A percentile compares a stretch with the other conserved stretches of the same genome.
phyloP scores from a whole-genome alignment of 1,140 invertebrate species.

The Diorhabda carinulata region DNA sequence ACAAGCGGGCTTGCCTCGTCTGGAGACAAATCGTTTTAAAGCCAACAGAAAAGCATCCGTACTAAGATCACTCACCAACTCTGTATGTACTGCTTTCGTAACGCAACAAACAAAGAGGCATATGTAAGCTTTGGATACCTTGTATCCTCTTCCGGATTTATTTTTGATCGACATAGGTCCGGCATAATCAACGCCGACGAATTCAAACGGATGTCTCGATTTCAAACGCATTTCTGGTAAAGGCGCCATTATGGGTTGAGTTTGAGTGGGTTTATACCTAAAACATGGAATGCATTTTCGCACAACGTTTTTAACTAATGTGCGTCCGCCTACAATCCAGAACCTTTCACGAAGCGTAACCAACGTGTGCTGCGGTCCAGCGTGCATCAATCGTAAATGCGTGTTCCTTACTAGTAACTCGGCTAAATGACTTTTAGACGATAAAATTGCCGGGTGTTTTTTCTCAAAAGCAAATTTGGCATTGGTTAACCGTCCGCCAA shows the following conservation, averaged over 20 bases:
- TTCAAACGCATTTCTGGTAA: too few species aligned
- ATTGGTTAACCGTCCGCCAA: too few species aligned
- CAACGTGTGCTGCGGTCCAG: slow-evolving; percentile 30
- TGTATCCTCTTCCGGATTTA: slow-evolving; percentile 17
- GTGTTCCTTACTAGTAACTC: slow-evolving; percentile 25
- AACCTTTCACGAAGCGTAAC: slow-evolving; percentile 28
- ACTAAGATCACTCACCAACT: slow-evolving; percentile 40
- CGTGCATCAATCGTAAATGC: slow-evolving; percentile 34
- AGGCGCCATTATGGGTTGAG: not conserved
- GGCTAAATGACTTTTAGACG: slow-evolving; percentile 25
- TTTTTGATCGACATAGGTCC: not conserved
- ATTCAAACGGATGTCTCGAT: not conserved
- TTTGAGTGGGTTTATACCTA: not conserved
- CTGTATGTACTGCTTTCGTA: slow-evolving; percentile 44
- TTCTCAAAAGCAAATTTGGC: too few species aligned
- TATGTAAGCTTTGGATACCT: slow-evolving; percentile 39
- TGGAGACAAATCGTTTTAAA: slow-evolving; percentile 40
- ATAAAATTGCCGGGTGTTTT: too few species aligned
- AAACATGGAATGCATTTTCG: not conserved
- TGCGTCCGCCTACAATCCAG: slow-evolving; percentile 30
- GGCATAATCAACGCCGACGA: not conserved
- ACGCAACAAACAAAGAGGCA: slow-evolving; percentile 44
- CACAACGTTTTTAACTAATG: not conserved
- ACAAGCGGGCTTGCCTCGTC: slow-evolving; percentile 33
- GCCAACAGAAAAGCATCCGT: slow-evolving; percentile 34